Percentiles rank a stretch among this genome's conserved stretches.
phyloP scores from a whole-genome alignment of 2,888 invertebrate species.

The Polydrusus cervinus region DNA sequence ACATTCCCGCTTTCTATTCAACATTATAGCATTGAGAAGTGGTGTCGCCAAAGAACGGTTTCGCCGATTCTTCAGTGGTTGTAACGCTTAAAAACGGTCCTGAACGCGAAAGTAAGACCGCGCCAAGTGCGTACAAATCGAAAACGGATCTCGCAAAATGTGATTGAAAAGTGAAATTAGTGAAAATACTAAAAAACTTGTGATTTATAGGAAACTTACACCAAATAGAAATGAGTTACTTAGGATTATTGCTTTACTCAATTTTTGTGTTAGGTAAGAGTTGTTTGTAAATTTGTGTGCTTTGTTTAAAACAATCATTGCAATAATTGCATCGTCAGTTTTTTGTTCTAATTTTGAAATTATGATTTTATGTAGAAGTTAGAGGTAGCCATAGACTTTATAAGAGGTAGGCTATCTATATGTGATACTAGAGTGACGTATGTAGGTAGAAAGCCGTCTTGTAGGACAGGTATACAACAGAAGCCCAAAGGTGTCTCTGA shows the following conservation, averaged over 20 bases:
- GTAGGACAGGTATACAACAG: too few species aligned
- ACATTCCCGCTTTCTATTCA: conserved; percentile 48
- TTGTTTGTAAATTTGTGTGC: background rate
- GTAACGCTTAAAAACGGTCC: background rate
- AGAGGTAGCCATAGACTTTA: too few species aligned
- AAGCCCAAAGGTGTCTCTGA: too few species aligned
- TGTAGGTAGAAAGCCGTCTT: too few species aligned
- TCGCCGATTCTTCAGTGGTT: conserved; percentile 27
- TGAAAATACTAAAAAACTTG: conserved; percentile 3
- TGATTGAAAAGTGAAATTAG: conserved; percentile 39
- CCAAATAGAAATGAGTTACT: conserved; percentile 28
- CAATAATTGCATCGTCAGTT: background rate
- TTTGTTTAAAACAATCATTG: conserved; percentile 3
- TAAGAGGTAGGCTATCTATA: too few species aligned
- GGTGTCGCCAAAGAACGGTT: conserved; percentile 39
- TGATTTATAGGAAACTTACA: conserved; percentile 33
- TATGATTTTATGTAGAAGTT: too few species aligned
- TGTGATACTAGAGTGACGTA: too few species aligned
- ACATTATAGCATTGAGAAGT: conserved; percentile 32
- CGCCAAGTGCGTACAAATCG: conserved; percentile 28
- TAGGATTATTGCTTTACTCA: conserved; percentile 38
- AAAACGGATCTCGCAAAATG: conserved; percentile 47
- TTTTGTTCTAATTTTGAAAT: too few species aligned
- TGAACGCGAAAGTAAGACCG: conserved; percentile 44
- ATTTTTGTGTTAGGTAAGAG: conserved; percentile 37